Evolutionary conservation across 2,888 invertebrate genomes (phyloP).

Genomic region (Micoletzkya japonica): DNA sequence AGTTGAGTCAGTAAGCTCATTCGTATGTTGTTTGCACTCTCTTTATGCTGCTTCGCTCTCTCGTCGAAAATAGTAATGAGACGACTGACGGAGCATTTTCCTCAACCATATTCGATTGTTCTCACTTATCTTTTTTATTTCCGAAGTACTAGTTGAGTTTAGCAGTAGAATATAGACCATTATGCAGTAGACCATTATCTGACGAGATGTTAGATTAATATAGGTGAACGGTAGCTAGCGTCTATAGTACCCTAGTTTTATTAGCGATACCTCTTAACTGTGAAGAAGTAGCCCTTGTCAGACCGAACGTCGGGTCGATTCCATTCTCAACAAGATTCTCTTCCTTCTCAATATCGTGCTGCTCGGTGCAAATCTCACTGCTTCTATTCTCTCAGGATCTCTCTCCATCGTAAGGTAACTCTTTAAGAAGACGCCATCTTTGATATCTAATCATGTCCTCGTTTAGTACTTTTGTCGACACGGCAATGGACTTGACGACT

Average conservation of each 20-base stretch:
- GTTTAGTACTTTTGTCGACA: constrained; percentile 67
- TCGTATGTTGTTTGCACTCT: no score
- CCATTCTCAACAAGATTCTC: constrained; percentile 46
- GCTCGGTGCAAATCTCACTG: constrained; percentile 61
- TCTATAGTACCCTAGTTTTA: neutral
- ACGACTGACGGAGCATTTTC: no score
- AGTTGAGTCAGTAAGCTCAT: no score
- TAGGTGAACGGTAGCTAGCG: neutral
- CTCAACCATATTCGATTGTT: neutral
- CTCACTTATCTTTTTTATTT: neutral
- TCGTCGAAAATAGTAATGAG: no score
- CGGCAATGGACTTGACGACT: constrained; percentile 66
- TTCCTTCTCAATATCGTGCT: constrained; percentile 54
- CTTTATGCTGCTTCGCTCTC: no score
- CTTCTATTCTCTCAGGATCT: constrained; percentile 67
- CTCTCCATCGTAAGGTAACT: constrained; percentile 66
- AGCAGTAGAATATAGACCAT: no score
- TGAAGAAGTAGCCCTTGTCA: constrained; percentile 21
- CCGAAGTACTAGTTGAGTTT: neutral
- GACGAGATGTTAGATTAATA: neutral
- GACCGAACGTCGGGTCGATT: constrained; percentile 41
- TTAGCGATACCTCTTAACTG: neutral
- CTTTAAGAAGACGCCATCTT: neutral
- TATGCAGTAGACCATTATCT: neutral
- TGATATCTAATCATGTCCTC: neutral